Base-by-base conservation (phyloP, 35 echinoderm and acorn worm genomes). In the Acanthaster planci region DNA sequence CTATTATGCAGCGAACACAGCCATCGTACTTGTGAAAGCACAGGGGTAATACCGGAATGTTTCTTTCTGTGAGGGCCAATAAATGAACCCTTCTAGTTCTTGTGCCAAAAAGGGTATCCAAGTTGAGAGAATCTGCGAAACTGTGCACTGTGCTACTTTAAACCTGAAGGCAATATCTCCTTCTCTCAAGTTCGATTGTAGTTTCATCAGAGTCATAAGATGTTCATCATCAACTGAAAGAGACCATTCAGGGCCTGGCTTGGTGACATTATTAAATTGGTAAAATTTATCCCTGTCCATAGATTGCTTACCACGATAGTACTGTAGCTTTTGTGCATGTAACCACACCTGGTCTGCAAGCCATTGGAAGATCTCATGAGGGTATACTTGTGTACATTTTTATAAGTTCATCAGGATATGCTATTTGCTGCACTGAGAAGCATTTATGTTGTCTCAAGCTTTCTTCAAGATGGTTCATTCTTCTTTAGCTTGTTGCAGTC, bases 21-120 rank as follows among this genome's bases (percentile, higher is more conserved):
- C 83, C 90, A 21, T 84, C 37, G 83, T 88, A 93, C 26, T 84
- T 93, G 22, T 80, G 17, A 40, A 93, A 93, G 52, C 78, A 92
- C 10, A 21, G 32, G 85, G 90, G 64, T 92, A 87, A 37, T 92
- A 92, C 59, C 47, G 30, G 37, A 26, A 34, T 5, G 44, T 87
- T 57, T 92, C 40, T 27, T 87, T 67, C 38, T 87, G 18, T 10
- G 18, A 64, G 0, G 84, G 84, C 90, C 90, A 87, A 21, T 87
- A 55, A 77, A 92, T 92, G 37, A 88, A 78, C 12, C 16, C 17
- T 40, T 75, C 59, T 16, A 88, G 79, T 76, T 92, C 90, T 23
- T 30, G 16, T 26, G n/a, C 79, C 78, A 87, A 27, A 67, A 86
- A 75, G 27, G 90, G 90, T 15, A 92, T 52, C 90, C 90, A 92